Evolutionary conservation across 1,140 invertebrate species (phyloP), one percentile per base, ranked within the genome.

Genomic region (Drosophila persimilis): DNA sequence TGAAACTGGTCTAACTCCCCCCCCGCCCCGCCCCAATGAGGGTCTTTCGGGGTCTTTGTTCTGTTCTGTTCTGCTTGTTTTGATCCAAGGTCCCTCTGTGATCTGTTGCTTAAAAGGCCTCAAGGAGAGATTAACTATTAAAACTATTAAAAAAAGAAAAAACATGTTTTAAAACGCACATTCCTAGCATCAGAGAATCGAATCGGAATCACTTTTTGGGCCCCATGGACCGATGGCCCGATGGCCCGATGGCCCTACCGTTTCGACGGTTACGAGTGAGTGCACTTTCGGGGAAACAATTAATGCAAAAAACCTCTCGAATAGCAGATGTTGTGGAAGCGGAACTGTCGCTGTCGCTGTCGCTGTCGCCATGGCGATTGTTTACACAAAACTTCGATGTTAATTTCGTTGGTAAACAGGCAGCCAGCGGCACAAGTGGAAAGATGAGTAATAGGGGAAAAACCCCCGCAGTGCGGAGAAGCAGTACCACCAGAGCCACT

Each of bases 281-380:
- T 86, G 77, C 83, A 77, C 78, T 75, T 39, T 39, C 70, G 67
- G 59, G 56, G 41, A 73, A 75, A 83, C 71, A 75, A 88, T 83
- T 77, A 83, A 71, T 51, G 44, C 59, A 24, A 75, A 52, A 55
- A 74, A 72, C 55, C 44, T 56, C 45, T 69, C 64, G 20, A 50
- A 67, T 78, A 69, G 50, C 45, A 50, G 63, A 43, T 58, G 58
- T 41, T 54, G 29, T 54, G 29, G 35, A 61, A 69, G 61, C 70
- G 72, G 67, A 77, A 43, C 67, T 73, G 53, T 45, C 46, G 58
- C 24, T 69, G 45, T 46, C 24, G 8, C 51, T 43, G 29, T 9
- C 24, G 17, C 41, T 39, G 44, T 56, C 63, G 29, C 56, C 39
- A 50, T 52, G 72, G 46, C 26, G 58, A 56, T 47, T 69, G 46